A percentile compares a stretch with the other conserved stretches of the same genome.
Conservation (phyloP, 2,888 invertebrate species). For the Diaperis boleti region DNA sequence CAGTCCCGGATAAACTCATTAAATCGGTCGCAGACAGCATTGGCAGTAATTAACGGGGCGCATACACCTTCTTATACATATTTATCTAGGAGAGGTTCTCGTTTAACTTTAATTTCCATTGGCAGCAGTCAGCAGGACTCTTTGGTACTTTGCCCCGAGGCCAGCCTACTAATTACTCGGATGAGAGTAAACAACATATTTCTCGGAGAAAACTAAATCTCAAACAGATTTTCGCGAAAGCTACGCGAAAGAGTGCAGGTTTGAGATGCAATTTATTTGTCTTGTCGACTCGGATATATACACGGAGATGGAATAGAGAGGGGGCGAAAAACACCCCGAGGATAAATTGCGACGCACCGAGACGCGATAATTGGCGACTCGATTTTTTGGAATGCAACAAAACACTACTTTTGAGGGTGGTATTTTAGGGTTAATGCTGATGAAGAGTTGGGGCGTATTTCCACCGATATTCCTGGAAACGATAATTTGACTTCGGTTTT, state of each 20-base stretch:
- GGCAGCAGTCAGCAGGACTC: constrained; percentile 46
- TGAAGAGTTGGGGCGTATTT: too few relatives aligned
- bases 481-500: too few relatives aligned
- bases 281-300: constrained; percentile 46
- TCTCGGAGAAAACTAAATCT: constrained; percentile 61
- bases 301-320: background rate
- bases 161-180: constrained; percentile 61
- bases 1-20: constrained; percentile 41
- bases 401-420: too few relatives aligned
- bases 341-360: background rate
- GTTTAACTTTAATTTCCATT: constrained; percentile 62
- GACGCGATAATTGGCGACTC: background rate
- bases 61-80: constrained; percentile 57
- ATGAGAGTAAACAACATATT: constrained; percentile 63
- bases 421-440: too few relatives aligned
- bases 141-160: constrained; percentile 55
- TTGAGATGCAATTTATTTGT: constrained; percentile 55
- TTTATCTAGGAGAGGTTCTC: constrained; percentile 60
- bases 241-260: constrained; percentile 58
- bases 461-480: too few relatives aligned
- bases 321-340: constrained; percentile 8
- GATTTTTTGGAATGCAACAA: too few relatives aligned
- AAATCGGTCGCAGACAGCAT: constrained; percentile 43
- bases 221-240: constrained; percentile 62
- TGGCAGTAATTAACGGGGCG: constrained; percentile 51